Evolutionary conservation across 2,797 vertebrate species (phyloP).

Genomic region (Thamnophis elegans): DNA sequence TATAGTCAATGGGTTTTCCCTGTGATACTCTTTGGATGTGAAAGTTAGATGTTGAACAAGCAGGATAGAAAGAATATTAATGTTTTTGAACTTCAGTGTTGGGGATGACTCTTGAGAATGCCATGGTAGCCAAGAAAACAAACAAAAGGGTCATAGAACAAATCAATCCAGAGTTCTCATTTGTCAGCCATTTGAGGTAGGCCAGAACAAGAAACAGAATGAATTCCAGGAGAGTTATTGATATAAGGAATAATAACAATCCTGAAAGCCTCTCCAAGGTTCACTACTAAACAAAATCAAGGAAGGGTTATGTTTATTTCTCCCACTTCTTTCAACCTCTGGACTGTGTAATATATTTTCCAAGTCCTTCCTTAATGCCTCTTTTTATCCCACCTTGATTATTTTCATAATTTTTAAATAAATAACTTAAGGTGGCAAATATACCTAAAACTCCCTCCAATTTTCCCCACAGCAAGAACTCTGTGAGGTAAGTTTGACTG

Average conservation of each 20-base stretch:
- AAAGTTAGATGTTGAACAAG: background rate
- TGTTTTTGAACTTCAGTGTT: background rate
- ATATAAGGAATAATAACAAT: background rate
- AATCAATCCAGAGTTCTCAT: background rate
- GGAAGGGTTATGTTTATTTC: background rate
- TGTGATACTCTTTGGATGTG: background rate
- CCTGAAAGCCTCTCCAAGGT: background rate
- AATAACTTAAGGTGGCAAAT: background rate
- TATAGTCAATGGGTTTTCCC: background rate
- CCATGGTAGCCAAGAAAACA: background rate
- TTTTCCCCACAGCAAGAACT: background rate
- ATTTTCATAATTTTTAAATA: background rate
- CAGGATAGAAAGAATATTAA: background rate
- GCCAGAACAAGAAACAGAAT: background rate
- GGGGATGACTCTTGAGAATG: background rate
- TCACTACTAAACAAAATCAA: background rate
- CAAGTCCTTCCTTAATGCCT: background rate
- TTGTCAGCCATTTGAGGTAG: background rate
- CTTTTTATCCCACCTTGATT: background rate
- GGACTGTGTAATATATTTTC: background rate
- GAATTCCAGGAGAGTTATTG: background rate
- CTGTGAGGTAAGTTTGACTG: background rate
- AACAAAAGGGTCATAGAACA: background rate
- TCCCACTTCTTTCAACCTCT: background rate
- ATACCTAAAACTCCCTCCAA: background rate